Percentiles rank a stretch among this genome's conserved stretches.
Conservation (phyloP, 2,797 vertebrate genomes). For the Pogonophryne albipinna region DNA sequence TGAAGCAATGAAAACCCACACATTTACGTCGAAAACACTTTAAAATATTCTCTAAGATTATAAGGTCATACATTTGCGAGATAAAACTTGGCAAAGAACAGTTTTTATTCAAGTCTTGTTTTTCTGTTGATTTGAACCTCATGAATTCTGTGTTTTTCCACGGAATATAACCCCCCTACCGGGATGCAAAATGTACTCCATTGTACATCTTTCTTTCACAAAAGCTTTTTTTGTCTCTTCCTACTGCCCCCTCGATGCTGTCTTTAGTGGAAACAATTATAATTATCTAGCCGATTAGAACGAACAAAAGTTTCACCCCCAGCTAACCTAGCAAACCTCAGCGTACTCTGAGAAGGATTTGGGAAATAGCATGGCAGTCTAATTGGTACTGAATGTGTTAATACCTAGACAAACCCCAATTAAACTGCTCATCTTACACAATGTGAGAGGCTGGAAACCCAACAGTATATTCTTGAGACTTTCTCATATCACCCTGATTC, state of each 20-base stretch:
- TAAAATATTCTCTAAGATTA: too few species aligned
- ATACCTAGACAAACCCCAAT: slow-evolving; percentile 41
- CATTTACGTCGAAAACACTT: too few species aligned
- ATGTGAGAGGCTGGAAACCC: slow-evolving; percentile 28
- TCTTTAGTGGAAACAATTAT: slow-evolving; percentile 24
- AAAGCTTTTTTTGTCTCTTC: neutral
- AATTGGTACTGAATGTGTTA: slow-evolving; percentile 28
- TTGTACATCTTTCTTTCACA: slow-evolving; percentile 6
- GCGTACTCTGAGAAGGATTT: slow-evolving; percentile 9
- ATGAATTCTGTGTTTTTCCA: too few species aligned
- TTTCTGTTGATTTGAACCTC: too few species aligned
- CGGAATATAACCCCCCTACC: too few species aligned
- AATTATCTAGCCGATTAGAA: slow-evolving; percentile 25
- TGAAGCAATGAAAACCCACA: too few species aligned
- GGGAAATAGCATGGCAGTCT: neutral
- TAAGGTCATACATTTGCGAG: too few species aligned
- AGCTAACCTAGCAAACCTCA: slow-evolving; percentile 21
- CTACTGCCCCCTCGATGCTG: slow-evolving; percentile 1
- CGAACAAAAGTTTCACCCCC: slow-evolving; percentile 31
- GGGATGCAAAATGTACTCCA: too few species aligned
- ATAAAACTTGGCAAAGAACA: too few species aligned
- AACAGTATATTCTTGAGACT: slow-evolving; percentile 34
- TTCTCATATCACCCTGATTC: slow-evolving; percentile 32
- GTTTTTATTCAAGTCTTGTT: too few species aligned
- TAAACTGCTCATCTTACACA: slow-evolving; percentile 40